Base-by-base conservation (phyloP, 2,797 vertebrate species). In the Numenius phaeopus region DNA sequence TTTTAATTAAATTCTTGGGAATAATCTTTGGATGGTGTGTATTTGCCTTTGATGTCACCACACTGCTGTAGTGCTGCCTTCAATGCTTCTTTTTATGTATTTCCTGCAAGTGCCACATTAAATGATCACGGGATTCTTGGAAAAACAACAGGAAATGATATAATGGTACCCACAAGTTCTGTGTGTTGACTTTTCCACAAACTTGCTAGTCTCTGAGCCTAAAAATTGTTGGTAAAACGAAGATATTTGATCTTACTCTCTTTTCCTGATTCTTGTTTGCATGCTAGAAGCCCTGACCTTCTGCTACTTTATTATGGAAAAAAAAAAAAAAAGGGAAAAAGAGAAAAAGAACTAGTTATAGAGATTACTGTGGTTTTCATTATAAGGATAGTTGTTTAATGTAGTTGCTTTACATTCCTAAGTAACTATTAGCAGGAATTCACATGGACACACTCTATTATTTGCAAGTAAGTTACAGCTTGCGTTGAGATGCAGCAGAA, bases 111-210 rank as follows among this genome's bases (percentile, higher is more conserved):
- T 50, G 73, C 73, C 87, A 71, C 62, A 52, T 89, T 65, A 93
- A 93, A 77, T 65, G 67, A 61, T 79, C 61, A 47, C 2, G 7
- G 37, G 37, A 76, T 95, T 92, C 69, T 89, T 92, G 72, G 78
- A 84, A 90, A 94, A 94, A 72, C 47, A 97, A 64, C 70, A 93
- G 91, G 87, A 97, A 97, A 95, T 83, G 9, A 94, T 70, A 85
- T 87, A 90, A 90, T 80, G 59, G 57, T 96, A 76, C 67, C 91
- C 83, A 21, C 81, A 91, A 80, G 65, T 77, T 90, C 78, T 87
- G 49, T 54, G 32, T 93, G 80, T 87, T 80, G 75, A 95, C 87
- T 95, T 96, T 96, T 95, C 86, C 88, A 81, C 34, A 73, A 52
- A 29, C 67, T 82, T 64, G 39, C 47, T 90, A 42, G 64, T 65